phyloP scores from a whole-genome alignment of 2,888 invertebrate species.

The Clitarchus hookeri region DNA sequence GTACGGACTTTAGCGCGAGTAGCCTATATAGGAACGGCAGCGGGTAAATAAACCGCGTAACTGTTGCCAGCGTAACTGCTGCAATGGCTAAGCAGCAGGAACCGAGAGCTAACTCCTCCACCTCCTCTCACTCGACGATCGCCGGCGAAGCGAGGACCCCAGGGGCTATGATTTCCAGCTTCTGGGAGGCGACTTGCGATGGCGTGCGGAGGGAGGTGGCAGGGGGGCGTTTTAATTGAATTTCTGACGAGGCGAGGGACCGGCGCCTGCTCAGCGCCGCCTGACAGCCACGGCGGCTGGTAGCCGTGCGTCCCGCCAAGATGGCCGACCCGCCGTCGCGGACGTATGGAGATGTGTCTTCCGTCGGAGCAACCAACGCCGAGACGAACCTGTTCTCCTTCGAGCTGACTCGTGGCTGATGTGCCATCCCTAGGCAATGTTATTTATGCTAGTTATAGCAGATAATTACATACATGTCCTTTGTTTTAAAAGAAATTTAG shows the following conservation, averaged over 20 bases:
- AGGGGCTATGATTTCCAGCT: constrained; percentile 32
- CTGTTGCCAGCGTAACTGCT: too few species aligned
- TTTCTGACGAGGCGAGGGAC: constrained; percentile 37
- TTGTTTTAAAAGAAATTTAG: too few species aligned
- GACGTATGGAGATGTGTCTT: not conserved
- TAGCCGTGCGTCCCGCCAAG: not conserved
- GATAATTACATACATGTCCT: too few species aligned
- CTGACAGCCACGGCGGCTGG: not conserved
- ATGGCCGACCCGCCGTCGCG: not conserved
- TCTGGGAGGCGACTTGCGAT: not conserved
- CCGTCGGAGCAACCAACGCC: too few species aligned
- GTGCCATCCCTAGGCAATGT: too few species aligned
- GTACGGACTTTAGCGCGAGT: too few species aligned
- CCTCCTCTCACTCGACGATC: not conserved
- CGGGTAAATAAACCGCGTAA: too few species aligned
- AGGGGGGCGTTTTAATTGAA: constrained; percentile 36
- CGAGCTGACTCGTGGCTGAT: too few species aligned
- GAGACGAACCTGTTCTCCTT: too few species aligned
- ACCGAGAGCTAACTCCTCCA: not conserved
- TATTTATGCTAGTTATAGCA: too few species aligned
- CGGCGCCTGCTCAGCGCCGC: constrained; percentile 20
- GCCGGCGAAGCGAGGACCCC: not conserved
- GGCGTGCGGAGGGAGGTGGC: not conserved
- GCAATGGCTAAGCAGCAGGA: too few species aligned
- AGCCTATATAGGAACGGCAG: too few species aligned